A percentile compares a stretch with the other conserved stretches of the same genome.
phyloP scores from a whole-genome alignment of 2,113 vertebrate species.

The Ptyas mucosa region DNA sequence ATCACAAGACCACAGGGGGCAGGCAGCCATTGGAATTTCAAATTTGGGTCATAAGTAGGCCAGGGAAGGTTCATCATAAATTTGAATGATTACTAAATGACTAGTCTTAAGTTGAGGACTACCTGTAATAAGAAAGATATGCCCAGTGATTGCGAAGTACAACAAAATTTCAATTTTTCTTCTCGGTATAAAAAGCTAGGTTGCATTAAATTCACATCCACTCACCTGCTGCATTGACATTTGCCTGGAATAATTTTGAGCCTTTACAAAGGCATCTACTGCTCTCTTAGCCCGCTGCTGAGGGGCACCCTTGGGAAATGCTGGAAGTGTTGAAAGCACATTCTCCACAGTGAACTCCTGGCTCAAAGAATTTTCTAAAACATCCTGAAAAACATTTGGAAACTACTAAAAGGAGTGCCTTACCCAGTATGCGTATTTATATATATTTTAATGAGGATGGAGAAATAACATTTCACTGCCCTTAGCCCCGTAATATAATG shows the following conservation, averaged over 20 bases:
- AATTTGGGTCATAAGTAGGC: background rate
- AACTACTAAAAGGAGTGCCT: background rate
- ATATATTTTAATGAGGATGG: conserved; percentile 15
- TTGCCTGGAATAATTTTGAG: conserved; percentile 53
- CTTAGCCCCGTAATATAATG: background rate
- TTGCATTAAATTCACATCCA: background rate
- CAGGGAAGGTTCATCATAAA: background rate
- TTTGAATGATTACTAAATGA: background rate
- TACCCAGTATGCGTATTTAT: background rate
- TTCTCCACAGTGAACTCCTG: conserved; percentile 55
- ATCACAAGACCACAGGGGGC: background rate
- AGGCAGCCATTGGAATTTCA: background rate
- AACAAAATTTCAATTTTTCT: background rate
- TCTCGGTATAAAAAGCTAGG: background rate
- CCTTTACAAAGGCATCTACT: conserved; percentile 62
- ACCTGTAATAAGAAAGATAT: background rate
- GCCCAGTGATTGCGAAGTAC: background rate
- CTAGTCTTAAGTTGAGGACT: background rate
- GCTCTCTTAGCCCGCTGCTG: conserved; percentile 50
- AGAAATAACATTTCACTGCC: background rate
- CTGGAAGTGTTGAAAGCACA: conserved; percentile 49
- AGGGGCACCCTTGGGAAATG: conserved; percentile 46
- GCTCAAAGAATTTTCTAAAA: conserved; percentile 42
- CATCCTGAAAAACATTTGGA: conserved; percentile 48
- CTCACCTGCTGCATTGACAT: conserved; percentile 59